Evolutionary conservation across 2,797 vertebrate genomes (phyloP), one percentile per base, ranked within the genome.

Genomic region (Myripristis jacobus): DNA sequence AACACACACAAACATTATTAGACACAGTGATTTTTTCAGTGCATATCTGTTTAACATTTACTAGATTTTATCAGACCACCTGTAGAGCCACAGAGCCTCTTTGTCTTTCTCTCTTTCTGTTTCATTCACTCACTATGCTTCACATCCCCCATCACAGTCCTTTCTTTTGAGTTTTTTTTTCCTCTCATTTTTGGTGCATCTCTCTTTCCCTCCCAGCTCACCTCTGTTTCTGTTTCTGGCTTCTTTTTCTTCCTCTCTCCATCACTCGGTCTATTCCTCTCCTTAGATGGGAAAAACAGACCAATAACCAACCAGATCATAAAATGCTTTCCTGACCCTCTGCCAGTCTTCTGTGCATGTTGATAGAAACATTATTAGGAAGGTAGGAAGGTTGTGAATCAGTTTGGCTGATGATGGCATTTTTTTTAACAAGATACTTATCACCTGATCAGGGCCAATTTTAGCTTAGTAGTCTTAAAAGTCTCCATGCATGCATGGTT

Each of bases 111-210:
- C 13, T n/a, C 3, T 61, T 46, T 73, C 16, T 34, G 27, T 69
- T 34, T 34, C 8, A 25, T 44, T 47, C 19, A 27, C 19, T 70
- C 19, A 12, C 19, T 1, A 29, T 29, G 48, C 58, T 77, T 73
- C 71, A 65, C 80, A 80, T 54, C 70, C 73, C 46, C 74, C 73
- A 73, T 78, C 79, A 80, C 83, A 86, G 70, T 84, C 47, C 52
- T 29, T 6, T 53, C 64, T 76, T 77, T 84, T 86, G 87, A 90
- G 84, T 86, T 80, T 70, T 84, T 71, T 75, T 56, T 67, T 78
- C 31, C 44, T 67, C 64, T 70, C 55, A 58, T 21, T 31, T n/a
- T n/a, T n/a, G n/a, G n/a, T n/a, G n/a, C n/a, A n/a, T n/a, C 25
- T 36, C 44, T 46, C 41, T 18, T 41, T 31, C 41, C 41, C 56